phyloP scores from a whole-genome alignment of 1,140 invertebrate genomes.

The Limonius californicus region DNA sequence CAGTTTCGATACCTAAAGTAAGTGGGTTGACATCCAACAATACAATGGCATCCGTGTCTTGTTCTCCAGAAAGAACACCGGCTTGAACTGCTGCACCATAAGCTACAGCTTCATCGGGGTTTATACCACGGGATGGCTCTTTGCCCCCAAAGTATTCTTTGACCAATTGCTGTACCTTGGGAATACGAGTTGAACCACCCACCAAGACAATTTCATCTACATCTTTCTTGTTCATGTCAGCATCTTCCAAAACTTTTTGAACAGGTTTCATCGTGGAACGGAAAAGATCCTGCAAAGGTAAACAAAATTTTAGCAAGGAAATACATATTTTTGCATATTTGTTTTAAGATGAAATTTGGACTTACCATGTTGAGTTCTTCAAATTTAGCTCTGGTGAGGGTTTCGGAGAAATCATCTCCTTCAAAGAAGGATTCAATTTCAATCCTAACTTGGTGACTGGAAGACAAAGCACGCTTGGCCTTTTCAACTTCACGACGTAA shows the following conservation, averaged over 20 bases:
- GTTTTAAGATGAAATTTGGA: not conserved
- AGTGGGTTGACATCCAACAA: constrained; percentile 97
- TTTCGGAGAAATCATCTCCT: constrained; percentile 99
- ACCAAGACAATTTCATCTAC: constrained; percentile 99
- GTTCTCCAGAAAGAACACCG: constrained; percentile 85
- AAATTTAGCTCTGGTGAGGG: constrained; percentile 97
- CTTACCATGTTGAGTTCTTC: constrained; percentile 95
- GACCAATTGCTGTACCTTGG: constrained; percentile 97
- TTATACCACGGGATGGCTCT: constrained; percentile 96
- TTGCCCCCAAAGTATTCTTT: constrained; percentile 99
- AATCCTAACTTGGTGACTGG: constrained; percentile 94
- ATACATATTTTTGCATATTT: not conserved
- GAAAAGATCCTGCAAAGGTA: constrained; percentile 89
- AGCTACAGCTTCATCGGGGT: constrained; percentile 97
- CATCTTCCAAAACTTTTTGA: constrained; percentile 93
- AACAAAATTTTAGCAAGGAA: constrained; percentile 15
- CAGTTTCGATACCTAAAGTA: constrained; percentile 99
- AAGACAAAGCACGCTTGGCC: constrained; percentile 93
- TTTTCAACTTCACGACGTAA: constrained; percentile 77
- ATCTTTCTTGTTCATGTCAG: constrained; percentile 98
- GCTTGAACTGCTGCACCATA: constrained; percentile 99
- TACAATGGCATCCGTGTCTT: constrained; percentile 94
- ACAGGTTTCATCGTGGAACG: constrained; percentile 97
- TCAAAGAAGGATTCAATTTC: constrained; percentile 99
- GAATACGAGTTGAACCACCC: constrained; percentile 98